phyloP scores from a whole-genome alignment of 2,113 vertebrate genomes.

The Morone saxatilis region DNA sequence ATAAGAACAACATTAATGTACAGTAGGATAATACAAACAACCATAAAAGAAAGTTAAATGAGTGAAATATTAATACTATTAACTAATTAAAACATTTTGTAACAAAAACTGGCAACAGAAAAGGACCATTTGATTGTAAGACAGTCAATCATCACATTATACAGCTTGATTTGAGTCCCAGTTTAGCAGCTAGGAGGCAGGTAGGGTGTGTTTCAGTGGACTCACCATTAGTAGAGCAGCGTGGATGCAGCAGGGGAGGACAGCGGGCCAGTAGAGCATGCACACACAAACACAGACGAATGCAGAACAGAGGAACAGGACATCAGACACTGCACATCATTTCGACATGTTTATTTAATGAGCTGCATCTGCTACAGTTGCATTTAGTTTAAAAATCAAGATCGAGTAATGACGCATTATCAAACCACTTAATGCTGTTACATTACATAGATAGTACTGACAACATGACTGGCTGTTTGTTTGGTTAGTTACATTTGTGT shows the following conservation, averaged over 20 bases:
- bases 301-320: slow-evolving; percentile 1
- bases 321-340: slow-evolving; percentile 21
- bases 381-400: not conserved
- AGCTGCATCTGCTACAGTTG: slow-evolving; percentile 17
- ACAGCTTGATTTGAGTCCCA: not conserved
- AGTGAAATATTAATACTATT: not conserved
- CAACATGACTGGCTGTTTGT: too few relatives aligned
- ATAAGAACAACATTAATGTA: not conserved
- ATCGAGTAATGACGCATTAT: not conserved
- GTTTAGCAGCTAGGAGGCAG: not conserved
- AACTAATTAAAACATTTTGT: not conserved
- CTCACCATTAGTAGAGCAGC: slow-evolving; percentile 67
- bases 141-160: not conserved
- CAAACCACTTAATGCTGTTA: not conserved
- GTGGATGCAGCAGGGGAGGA: slow-evolving; percentile 35
- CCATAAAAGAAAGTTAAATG: not conserved
- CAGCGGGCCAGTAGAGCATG: slow-evolving; percentile 18
- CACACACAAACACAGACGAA: slow-evolving; percentile 45
- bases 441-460: not conserved
- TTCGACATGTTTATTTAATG: slow-evolving; percentile 35
- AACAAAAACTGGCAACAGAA: not conserved
- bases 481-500: not conserved
- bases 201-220: slow-evolving; percentile 25
- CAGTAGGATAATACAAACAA: not conserved
- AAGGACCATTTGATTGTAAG: not conserved